Base-by-base conservation (phyloP, 2,888 invertebrate species). In the Drosophila nr. fundita region DNA sequence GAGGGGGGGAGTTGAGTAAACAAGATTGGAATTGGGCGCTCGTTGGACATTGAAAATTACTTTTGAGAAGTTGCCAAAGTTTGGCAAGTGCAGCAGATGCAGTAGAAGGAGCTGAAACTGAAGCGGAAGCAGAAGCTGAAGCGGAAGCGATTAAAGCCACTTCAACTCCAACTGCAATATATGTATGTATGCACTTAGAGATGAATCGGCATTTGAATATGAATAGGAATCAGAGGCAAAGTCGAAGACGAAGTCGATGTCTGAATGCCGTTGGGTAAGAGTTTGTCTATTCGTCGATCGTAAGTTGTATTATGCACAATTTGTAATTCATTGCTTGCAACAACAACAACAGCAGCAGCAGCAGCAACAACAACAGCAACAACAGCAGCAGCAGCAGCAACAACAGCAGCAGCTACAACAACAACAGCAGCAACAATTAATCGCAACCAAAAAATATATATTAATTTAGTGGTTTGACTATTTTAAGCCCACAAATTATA, bases 261-360 rank as follows among this genome's bases (percentile, higher is more conserved):
- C 4, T 49, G 48, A 40, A 30, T 70, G 24, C 30, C 18, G 38
- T 29, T 42, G 49, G 49, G 38, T n/a, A 32, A 52, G 48, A 40
- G 30, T 55, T 60, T 59, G 63, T 71, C 53, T 73, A 63, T 73
- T 71, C 65, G 80, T 55, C 69, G 71, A 86, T 71, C 89, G 84
- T 68, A 87, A 73, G 84, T 79, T 79, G 73, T 71, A 78, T 78
- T 80, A 81, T 83, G 77, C 80, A 77, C 77, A 84, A 87, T 89
- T 87, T 81, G 79, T 87, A 73, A 68, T 70, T 67, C 61, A 30
- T 50, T 61, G 73, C 76, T 83, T 86, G 75, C 68, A 67, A 36
- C 53, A 64, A 27, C 54, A 60, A 32, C 45, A 60, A 58, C 18
- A 15, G 10, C n/a, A 34, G 0, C n/a, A 13, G 7, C 2, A 7